Base-by-base conservation (phyloP, 2,888 invertebrate species). In the Ischnus inquisitorius region DNA sequence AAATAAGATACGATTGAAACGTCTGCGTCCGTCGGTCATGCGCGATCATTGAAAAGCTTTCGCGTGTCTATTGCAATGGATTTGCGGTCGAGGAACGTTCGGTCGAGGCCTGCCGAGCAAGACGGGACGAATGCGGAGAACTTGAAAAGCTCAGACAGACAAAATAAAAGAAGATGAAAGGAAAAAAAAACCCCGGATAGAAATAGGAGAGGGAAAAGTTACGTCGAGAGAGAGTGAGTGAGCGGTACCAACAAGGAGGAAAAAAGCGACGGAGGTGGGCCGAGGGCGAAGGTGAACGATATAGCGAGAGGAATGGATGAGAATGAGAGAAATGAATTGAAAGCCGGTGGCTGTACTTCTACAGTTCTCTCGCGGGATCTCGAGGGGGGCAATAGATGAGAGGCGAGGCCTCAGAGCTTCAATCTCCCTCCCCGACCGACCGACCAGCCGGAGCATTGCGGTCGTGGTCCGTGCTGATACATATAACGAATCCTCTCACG, bases 121-220 rank as follows among this genome's bases (percentile, higher is more conserved):
- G 54, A 22, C 54, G 54, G 22, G 3, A 54, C 54, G 54, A 54
- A 22, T 22, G 22, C 54, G 54, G 54, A 54, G 54, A 54, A 54
- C 54, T 54, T 54, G 54, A 54, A 54, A 54, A 54, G 54, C 54
- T 54, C 54, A 54, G 54, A 54, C 54, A 54, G 54, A 54, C 54
- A 54, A 22, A 54, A 54, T 19, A 54, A 54, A 54, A 10, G 1
- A 5, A 8, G 2, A 1, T 22, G 19, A 46, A 46, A 46, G 10
- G 14, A 54, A 48, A 48, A 48, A 54, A 54, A 54, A 19, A 22
- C 10, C 48, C 16, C 19, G 54, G 54, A 12, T 19, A 22, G 54
- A 12, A 22, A 54, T 54, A 54, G 22, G 12, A 51, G 19, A 51
- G 22, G 22, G 19, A 54, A 54, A 22, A 54, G 19, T 54, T 22